Evolutionary conservation across 2,888 invertebrate genomes (phyloP).

Genomic region (Conchocele bisecta): DNA sequence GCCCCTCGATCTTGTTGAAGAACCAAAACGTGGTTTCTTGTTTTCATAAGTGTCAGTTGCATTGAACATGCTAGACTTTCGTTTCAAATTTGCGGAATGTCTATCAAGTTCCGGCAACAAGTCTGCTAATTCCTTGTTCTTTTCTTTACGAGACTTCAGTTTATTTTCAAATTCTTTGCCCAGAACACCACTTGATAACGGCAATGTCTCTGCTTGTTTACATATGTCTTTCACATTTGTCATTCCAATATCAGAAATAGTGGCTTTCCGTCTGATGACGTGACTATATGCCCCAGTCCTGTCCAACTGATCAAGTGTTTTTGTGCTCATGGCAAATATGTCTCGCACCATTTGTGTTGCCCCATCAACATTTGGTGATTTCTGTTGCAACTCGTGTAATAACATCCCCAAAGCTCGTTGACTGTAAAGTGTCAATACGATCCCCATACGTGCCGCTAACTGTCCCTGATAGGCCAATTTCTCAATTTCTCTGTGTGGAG

Average conservation of each 20-base stretch:
- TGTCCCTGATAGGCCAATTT: conserved; percentile 37
- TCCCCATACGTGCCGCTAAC: conserved; percentile 27
- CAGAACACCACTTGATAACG: conserved; percentile 37
- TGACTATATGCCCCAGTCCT: too few relatives aligned
- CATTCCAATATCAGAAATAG: too few relatives aligned
- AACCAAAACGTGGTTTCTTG: too few relatives aligned
- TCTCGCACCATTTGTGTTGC: too few relatives aligned
- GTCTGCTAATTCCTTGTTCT: conserved; percentile 36
- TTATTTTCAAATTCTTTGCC: conserved; percentile 25
- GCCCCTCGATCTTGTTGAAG: too few relatives aligned
- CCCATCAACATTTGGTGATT: too few relatives aligned
- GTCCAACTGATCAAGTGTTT: too few relatives aligned
- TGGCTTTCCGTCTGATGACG: too few relatives aligned
- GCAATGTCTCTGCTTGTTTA: conserved; percentile 17
- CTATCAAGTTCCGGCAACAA: conserved; percentile 24
- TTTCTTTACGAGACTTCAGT: conserved; percentile 36
- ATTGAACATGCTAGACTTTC: not conserved
- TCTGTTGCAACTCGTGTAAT: too few relatives aligned
- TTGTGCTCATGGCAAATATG: too few relatives aligned
- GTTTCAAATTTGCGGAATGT: not conserved
- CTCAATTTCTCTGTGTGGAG: conserved; percentile 20
- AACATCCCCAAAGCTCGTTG: conserved; percentile 32
- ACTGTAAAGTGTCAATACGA: conserved; percentile 21
- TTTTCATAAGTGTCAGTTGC: too few relatives aligned
- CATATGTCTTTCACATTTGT: too few relatives aligned